Evolutionary conservation across 1,140 invertebrate species (phyloP).

Genomic region (Nilaparvata lugens): DNA sequence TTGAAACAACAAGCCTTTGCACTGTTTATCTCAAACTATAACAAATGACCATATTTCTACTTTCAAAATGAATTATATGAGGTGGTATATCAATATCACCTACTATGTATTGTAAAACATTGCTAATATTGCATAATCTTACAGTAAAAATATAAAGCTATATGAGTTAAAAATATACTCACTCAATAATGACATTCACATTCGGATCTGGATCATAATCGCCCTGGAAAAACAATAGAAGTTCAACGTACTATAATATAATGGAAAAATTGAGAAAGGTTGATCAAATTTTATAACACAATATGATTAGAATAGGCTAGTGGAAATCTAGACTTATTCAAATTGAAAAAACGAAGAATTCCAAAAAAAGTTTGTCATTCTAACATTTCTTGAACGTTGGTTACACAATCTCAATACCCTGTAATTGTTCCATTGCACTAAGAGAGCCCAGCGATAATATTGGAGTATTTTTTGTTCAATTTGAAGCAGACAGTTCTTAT

Average conservation of each 20-base stretch:
- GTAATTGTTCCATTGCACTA: constrained; percentile 11
- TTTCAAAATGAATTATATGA: too few species aligned
- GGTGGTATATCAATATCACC: neutral
- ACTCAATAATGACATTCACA: constrained; percentile 65
- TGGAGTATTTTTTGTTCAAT: constrained; percentile 11
- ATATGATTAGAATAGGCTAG: too few species aligned
- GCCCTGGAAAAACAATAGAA: constrained; percentile 52
- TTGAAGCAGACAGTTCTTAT: constrained; percentile 5
- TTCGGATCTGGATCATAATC: constrained; percentile 67
- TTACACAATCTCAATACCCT: constrained; percentile 1
- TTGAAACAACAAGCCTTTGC: too few species aligned
- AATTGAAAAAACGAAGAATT: too few species aligned
- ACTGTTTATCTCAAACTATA: too few species aligned
- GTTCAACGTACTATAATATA: too few species aligned
- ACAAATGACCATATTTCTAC: too few species aligned
- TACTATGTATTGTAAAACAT: neutral
- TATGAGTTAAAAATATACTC: constrained; percentile 43
- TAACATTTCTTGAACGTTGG: neutral
- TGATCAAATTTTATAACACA: too few species aligned
- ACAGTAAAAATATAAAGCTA: neutral
- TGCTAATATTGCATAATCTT: neutral
- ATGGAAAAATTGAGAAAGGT: too few species aligned
- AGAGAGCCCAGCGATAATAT: constrained; percentile 8
- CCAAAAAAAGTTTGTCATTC: too few species aligned
- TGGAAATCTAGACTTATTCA: too few species aligned